Evolutionary conservation across 2,888 invertebrate species (phyloP).

Genomic region (Hydroisotoma schaefferi): DNA sequence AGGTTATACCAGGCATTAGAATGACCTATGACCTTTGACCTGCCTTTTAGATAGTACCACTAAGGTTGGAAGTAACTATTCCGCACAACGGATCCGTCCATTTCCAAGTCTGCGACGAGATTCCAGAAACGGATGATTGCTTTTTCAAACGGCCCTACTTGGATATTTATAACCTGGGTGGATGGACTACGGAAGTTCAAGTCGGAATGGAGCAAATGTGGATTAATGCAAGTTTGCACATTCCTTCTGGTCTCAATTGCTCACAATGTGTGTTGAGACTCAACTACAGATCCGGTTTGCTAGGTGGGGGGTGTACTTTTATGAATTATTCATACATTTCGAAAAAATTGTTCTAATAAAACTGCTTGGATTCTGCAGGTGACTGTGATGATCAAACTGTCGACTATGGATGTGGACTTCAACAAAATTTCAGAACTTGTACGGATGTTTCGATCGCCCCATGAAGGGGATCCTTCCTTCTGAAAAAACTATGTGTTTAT

Average conservation of each 20-base stretch:
- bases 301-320: no score
- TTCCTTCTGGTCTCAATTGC: conserved; percentile 15
- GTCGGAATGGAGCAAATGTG: no score
- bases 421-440: conserved; percentile 1
- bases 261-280: conserved; percentile 16
- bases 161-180: no score
- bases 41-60: no score
- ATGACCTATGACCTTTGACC: no score
- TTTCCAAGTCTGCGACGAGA: conserved; percentile 51
- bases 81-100: conserved; percentile 53
- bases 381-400: background rate
- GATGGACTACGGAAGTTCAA: no score
- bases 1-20: no score
- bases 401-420: conserved; percentile 1
- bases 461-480: no score
- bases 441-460: conserved; percentile 25
- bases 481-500: no score
- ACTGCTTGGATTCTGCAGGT: background rate
- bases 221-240: conserved; percentile 7
- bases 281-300: conserved; percentile 22
- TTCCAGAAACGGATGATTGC: conserved; percentile 9
- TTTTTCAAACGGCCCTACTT: background rate
- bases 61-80: conserved; percentile 52
- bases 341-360: background rate
- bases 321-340: no score